A percentile compares a stretch with the other conserved stretches of the same genome.
These are phyloP conservation scores for Acheta domesticus DNA, from an alignment of 2,888 invertebrate genomes.

Conservation along the genomic window DNA sequence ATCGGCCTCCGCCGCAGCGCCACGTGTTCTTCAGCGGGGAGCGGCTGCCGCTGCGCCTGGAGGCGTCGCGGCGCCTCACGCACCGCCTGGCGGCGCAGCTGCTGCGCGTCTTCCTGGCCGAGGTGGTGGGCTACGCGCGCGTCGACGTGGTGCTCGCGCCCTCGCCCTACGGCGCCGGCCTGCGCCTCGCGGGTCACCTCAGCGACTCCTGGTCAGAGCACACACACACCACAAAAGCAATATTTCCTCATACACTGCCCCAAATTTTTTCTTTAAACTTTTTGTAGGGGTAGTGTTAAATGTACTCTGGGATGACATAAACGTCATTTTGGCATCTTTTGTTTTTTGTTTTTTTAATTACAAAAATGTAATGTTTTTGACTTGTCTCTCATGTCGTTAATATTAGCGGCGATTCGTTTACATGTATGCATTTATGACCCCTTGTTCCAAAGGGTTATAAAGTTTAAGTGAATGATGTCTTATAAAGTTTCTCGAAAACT, in stretches of 20 bases:
- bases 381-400: too few species aligned
- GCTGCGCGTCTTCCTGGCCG: conserved; percentile 56
- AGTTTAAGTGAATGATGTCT: too few species aligned
- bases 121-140: conserved; percentile 51
- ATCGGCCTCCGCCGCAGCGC: conserved; percentile 46
- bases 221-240: too few species aligned
- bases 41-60: conserved; percentile 51
- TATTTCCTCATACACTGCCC: too few species aligned
- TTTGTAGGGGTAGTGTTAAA: too few species aligned
- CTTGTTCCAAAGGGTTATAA: too few species aligned
- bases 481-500: too few species aligned
- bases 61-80: conserved; percentile 54
- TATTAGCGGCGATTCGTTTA: too few species aligned
- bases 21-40: conserved; percentile 47
- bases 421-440: too few species aligned
- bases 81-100: conserved; percentile 58
- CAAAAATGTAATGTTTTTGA: too few species aligned
- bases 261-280: too few species aligned
- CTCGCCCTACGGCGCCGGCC: conserved; percentile 45
- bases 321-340: not conserved
- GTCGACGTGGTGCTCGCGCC: conserved; percentile 45
- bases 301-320: not conserved
- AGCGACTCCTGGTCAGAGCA: conserved; percentile 43
- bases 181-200: conserved; percentile 46
- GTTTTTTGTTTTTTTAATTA: too few species aligned